Base-by-base conservation (phyloP, 2,113 vertebrate species). In the Tragelaphus scriptus region DNA sequence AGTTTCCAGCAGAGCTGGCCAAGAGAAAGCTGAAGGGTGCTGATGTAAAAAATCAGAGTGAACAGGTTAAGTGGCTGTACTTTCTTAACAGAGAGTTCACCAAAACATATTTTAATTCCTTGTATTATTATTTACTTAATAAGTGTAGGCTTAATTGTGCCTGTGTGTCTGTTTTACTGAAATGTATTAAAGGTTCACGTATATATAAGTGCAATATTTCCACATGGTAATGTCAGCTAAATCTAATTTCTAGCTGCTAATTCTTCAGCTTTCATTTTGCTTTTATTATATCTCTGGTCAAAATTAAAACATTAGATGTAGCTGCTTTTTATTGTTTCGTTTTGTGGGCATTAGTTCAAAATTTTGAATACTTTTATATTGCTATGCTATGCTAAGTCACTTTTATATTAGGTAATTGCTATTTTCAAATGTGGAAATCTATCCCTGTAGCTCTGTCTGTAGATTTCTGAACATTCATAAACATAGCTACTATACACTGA, bases 21-120 rank as follows among this genome's bases (percentile, higher is more conserved):
- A 6, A 71, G 5, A 91, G 71, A 90, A 94, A 85, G 19, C 77
- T 91, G 63, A 77, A 19, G 81, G 91, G 17, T 1, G 9, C 23
- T 81, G 49, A 85, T 89, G 97, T 59, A 92, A 94, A 93, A 95
- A 96, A 93, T 90, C 85, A 88, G 84, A 92, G 75, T 95, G 84
- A 91, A 51, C 23, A 92, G 88, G 75, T 84, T 32, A 97, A 97
- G 84, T 32, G 1, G 30, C 12, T 93, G 5, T 28, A 88, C 68
- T 92, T 84, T 3, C 92, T 80, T 59, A 93, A 40, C 10, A 88
- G 79, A 80, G 3, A 87, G 86, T n/a, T 82, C 4, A 84, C 23
- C 75, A 61, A 85, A 65, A 56, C 87, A 81, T 53, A 91, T 0
- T 5, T 88, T 25, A 85, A 93, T 95, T 94, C 98, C 10, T 30